These are phyloP conservation scores for Hemithea aestivaria DNA, from an alignment of 2,888 invertebrate species.

Conservation along the genomic window DNA sequence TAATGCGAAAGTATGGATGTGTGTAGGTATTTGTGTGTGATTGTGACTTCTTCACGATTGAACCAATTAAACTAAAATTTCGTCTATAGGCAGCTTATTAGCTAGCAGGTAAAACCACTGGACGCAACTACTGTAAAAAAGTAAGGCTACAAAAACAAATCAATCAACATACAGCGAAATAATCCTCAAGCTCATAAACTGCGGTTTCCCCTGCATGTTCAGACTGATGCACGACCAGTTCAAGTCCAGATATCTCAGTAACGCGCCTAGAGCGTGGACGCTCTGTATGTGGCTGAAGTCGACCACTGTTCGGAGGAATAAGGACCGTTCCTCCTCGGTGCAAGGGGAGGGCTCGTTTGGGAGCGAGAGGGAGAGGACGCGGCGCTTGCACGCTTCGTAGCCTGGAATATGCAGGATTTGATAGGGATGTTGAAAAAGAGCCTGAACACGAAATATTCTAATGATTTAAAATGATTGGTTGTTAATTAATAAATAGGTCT, in stretches of 20 bases:
- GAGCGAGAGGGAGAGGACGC: constrained; percentile 75
- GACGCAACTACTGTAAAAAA: too few relatives aligned
- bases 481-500: too few relatives aligned
- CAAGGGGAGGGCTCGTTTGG: constrained; percentile 74
- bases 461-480: too few relatives aligned
- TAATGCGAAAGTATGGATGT: too few relatives aligned
- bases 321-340: constrained; percentile 72
- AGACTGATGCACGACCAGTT: constrained; percentile 78
- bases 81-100: too few relatives aligned
- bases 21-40: too few relatives aligned
- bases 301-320: constrained; percentile 81
- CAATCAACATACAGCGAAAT: constrained; percentile 79
- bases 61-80: too few relatives aligned
- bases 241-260: constrained; percentile 84
- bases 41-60: too few relatives aligned
- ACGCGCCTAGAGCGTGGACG: constrained; percentile 84
- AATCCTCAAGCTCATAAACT: constrained; percentile 75
- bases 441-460: too few relatives aligned
- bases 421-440: background rate
- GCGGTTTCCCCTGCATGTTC: constrained; percentile 68
- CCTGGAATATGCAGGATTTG: constrained; percentile 40
- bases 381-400: constrained; percentile 77
- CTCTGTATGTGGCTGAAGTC: constrained; percentile 81
- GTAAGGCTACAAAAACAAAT: background rate
- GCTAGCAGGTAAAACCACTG: too few relatives aligned